Conservation (phyloP, 2,113 vertebrate genomes). For the Campylorhamphus procurvoides region DNA sequence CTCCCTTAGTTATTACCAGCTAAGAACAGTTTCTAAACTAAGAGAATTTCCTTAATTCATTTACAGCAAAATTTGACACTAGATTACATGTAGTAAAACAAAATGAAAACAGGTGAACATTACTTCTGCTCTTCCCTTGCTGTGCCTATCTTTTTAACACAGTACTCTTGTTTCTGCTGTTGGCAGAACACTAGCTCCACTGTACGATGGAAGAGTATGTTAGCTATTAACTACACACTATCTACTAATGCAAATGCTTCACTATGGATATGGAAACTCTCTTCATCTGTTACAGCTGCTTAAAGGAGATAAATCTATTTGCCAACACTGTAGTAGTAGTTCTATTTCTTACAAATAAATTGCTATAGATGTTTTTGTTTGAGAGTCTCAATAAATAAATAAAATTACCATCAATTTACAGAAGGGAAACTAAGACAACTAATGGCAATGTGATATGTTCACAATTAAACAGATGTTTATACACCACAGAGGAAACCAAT, state of each 20-base stretch:
- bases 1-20: not conserved
- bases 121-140: not conserved
- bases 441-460: not conserved
- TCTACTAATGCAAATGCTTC: not conserved
- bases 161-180: not conserved
- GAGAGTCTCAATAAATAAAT: not conserved
- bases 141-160: not conserved
- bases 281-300: not conserved
- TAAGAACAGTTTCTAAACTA: not conserved
- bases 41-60: not conserved
- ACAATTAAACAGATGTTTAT: not conserved
- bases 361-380: not conserved
- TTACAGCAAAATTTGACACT: not conserved
- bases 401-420: not conserved
- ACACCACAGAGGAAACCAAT: not conserved
- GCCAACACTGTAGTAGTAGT: not conserved
- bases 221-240: not conserved
- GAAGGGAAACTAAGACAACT: not conserved
- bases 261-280: not conserved
- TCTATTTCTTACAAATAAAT: not conserved
- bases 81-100: not conserved
- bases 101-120: not conserved
- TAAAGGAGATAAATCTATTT: not conserved
- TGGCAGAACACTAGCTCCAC: not conserved
- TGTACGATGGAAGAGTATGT: not conserved